Base-by-base conservation (phyloP, 2,797 vertebrate species). In the Channallabes apus region DNA sequence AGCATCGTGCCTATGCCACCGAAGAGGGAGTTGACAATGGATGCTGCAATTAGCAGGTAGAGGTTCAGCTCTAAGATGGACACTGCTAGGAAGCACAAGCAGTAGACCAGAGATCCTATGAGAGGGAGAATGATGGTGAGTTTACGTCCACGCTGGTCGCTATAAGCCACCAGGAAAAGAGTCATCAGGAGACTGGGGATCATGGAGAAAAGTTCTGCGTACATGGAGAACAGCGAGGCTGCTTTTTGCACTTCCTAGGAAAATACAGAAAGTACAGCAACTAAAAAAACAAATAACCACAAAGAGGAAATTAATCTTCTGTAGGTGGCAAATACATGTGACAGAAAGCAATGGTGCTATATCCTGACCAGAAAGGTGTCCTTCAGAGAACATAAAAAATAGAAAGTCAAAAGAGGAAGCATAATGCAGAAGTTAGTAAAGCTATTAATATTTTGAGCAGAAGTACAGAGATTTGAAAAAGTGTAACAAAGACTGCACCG, bases 141-240 rank as follows among this genome's bases (percentile, higher is more conserved):
- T 92, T 97, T 99, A 76, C 97, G 96, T 80, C 98, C 98, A 0
- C 92, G 94, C 1, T 89, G 93, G 89, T 99, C 98, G 1, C 98
- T 98, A 14, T 96, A 95, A 9, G 97, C 93, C 84, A 99, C 96
- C 84, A 99, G 91, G 59, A 98, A 51, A 88, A 99, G 95, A 0
- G 98, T 96, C 90, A 97, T 94, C 29, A 96, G 22, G 69, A 99
- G 89, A 71, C 96, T 96, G 61, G 98, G 97, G 90, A 97, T 75
- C 32, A 96, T 91, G 3, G 94, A 94, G 80, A 95, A 94, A 71
- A 99, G 91, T 24, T 97, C 96, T 6, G 96, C 82, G 90, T 97
- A 97, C 85, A 96, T 95, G 78, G 88, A 94, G 91, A 99, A 98
- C 81, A 96, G 88, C 58, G 98, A 98, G 0, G 95, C 92, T 83